These are phyloP conservation scores for Pogonomyrmex californicus DNA, from an alignment of 1,140 invertebrate species.

Conservation along the genomic window DNA sequence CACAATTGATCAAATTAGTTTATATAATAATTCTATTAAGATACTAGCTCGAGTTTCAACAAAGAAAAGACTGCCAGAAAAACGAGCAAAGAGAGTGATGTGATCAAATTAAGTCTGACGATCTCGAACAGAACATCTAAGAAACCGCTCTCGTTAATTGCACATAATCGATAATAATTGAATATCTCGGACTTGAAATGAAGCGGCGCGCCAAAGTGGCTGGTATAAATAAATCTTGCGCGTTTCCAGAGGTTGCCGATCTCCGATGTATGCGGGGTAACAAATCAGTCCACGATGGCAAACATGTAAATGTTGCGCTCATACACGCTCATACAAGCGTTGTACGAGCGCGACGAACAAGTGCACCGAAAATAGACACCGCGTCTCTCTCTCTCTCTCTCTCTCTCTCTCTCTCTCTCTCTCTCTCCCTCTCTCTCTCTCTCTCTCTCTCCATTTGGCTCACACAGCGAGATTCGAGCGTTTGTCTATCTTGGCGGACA, in stretches of 20 bases:
- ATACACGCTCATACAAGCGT: conserved; percentile 50
- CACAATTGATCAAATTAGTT: neutral
- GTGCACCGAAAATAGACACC: conserved; percentile 70
- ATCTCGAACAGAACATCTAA: conserved; percentile 42
- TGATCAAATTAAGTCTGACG: conserved; percentile 36
- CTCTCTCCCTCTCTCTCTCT: conserved; percentile 26
- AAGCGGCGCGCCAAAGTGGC: conserved; percentile 71
- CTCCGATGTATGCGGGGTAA: conserved; percentile 29
- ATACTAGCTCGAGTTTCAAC: conserved; percentile 21
- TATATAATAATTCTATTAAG: conserved; percentile 17
- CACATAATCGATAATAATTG: conserved; percentile 76
- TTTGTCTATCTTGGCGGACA: conserved; percentile 48
- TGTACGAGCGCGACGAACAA: conserved; percentile 60
- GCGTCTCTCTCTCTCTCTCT: conserved; percentile 29
- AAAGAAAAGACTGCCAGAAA: neutral
- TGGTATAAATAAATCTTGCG: conserved; percentile 73
- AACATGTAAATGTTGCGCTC: conserved; percentile 55
- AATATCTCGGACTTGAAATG: conserved; percentile 64
- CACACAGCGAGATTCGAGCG: conserved; percentile 23
- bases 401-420: conserved; percentile 45
- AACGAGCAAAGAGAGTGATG: conserved; percentile 31
- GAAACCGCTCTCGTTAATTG: conserved; percentile 61
- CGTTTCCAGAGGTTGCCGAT: conserved; percentile 71
- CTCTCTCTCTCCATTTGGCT: conserved; percentile 27
- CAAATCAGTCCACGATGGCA: conserved; percentile 47